These are phyloP conservation scores for Hemibagrus guttatus DNA, from an alignment of 2,797 vertebrate genomes.

Conservation along the genomic window DNA sequence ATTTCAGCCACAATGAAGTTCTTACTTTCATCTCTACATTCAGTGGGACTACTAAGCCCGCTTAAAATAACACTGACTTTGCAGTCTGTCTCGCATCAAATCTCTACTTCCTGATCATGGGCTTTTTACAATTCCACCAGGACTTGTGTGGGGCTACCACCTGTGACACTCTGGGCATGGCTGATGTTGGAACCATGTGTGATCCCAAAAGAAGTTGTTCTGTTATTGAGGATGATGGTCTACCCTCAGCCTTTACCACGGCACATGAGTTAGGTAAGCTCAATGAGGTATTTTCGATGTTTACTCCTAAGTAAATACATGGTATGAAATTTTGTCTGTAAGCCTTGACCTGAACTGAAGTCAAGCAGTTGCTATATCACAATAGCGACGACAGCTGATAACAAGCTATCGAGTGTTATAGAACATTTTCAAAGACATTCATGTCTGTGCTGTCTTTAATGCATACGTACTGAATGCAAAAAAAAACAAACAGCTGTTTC, in stretches of 20 bases:
- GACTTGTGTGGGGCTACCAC: slow-evolving; percentile 97
- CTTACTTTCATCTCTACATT: not conserved
- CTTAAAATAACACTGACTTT: slow-evolving; percentile 13
- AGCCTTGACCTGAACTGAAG: not conserved
- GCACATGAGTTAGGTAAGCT: slow-evolving; percentile 92
- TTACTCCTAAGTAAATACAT: not conserved
- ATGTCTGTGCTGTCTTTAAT: not conserved
- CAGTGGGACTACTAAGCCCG: not conserved
- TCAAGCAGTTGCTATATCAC: slow-evolving; percentile 34
- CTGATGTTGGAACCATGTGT: slow-evolving; percentile 97
- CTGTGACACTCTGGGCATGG: slow-evolving; percentile 97
- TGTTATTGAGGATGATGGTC: slow-evolving; percentile 95
- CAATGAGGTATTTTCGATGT: not conserved
- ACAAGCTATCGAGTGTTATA: slow-evolving; percentile 30
- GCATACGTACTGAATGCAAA: not conserved
- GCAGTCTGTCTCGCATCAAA: not conserved
- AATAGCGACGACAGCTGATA: slow-evolving; percentile 13
- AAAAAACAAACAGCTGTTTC: not conserved
- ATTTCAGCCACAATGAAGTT: not conserved
- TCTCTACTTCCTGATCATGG: not conserved
- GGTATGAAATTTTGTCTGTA: not conserved
- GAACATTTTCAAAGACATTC: slow-evolving; percentile 15
- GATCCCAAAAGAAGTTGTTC: slow-evolving; percentile 98
- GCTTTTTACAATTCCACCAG: slow-evolving; percentile 65
- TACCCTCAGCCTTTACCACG: slow-evolving; percentile 96